Conservation (phyloP, 2,888 invertebrate species). For the Agrotis segetum region DNA sequence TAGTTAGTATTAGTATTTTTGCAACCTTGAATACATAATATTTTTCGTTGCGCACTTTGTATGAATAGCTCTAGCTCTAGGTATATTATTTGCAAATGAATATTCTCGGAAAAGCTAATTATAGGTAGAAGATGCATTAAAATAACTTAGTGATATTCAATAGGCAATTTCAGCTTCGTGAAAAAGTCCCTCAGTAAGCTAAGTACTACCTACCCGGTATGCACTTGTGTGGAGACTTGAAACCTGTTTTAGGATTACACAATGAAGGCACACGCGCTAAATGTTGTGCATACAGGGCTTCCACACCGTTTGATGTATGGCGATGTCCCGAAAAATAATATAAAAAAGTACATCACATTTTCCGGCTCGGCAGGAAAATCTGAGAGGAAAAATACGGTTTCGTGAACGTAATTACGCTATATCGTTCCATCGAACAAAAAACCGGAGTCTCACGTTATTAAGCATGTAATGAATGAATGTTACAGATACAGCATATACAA, state of each 20-base stretch:
- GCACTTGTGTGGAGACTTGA: slow-evolving; percentile 13
- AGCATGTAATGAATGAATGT: too few relatives aligned
- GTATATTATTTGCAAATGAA: not conserved
- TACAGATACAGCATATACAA: too few relatives aligned
- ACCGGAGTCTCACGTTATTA: too few relatives aligned
- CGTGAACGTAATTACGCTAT: not conserved
- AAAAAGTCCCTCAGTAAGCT: not conserved
- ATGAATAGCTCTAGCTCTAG: not conserved
- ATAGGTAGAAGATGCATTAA: not conserved
- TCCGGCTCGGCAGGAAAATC: not conserved
- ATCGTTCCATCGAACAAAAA: not conserved
- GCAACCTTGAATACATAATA: too few relatives aligned
- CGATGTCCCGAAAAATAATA: not conserved
- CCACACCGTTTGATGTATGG: not conserved
- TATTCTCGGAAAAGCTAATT: not conserved
- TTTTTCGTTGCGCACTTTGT: too few relatives aligned
- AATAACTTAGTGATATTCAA: slow-evolving; percentile 7
- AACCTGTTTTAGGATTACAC: slow-evolving; percentile 41
- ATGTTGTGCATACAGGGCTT: slow-evolving; percentile 12
- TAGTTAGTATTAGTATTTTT: too few relatives aligned
- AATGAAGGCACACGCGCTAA: slow-evolving; percentile 10
- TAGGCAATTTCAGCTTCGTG: slow-evolving; percentile 10
- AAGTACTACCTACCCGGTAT: too few relatives aligned
- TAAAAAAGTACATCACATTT: slow-evolving; percentile 7
- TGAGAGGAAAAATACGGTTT: too few relatives aligned